These are phyloP conservation scores for Oreotrochilus melanogaster DNA, from an alignment of 2,113 vertebrate genomes.

Conservation along the genomic window DNA sequence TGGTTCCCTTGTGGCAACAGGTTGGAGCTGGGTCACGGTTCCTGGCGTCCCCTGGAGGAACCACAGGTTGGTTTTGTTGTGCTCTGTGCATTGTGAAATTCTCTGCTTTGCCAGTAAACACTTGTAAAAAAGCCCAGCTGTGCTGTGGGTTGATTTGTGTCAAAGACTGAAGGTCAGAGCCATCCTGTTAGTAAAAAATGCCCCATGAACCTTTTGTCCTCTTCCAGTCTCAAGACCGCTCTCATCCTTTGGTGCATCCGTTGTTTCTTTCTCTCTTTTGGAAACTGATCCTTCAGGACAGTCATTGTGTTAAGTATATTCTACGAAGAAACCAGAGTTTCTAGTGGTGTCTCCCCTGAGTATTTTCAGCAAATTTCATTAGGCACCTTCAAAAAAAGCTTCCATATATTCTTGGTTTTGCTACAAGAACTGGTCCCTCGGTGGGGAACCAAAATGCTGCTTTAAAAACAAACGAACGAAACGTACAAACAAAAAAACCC, in stretches of 20 bases:
- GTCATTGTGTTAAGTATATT: constrained; percentile 10
- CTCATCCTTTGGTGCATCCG: neutral
- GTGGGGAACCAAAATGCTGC: constrained; percentile 65
- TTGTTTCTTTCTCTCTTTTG: neutral
- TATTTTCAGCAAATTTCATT: constrained; percentile 75
- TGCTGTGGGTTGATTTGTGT: neutral
- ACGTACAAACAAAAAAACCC: neutral
- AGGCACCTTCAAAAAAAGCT: constrained; percentile 78
- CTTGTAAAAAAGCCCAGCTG: neutral
- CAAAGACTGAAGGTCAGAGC: constrained; percentile 36
- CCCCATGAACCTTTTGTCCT: neutral
- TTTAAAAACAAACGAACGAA: constrained; percentile 28
- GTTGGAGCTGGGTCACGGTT: neutral
- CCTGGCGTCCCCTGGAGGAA: neutral
- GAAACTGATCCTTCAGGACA: constrained; percentile 58
- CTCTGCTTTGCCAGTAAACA: neutral
- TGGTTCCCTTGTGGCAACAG: neutral
- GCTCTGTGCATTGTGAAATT: constrained; percentile 28
- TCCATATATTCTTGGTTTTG: constrained; percentile 64
- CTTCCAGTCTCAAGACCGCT: neutral
- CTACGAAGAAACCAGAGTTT: constrained; percentile 58
- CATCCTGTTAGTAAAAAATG: neutral
- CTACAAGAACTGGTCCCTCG: constrained; percentile 70
- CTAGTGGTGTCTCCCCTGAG: constrained; percentile 78
- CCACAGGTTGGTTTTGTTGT: neutral